Evolutionary conservation across 2,113 vertebrate species (phyloP), one percentile per base, ranked within the genome.

Genomic region (Nesoenas mayeri): DNA sequence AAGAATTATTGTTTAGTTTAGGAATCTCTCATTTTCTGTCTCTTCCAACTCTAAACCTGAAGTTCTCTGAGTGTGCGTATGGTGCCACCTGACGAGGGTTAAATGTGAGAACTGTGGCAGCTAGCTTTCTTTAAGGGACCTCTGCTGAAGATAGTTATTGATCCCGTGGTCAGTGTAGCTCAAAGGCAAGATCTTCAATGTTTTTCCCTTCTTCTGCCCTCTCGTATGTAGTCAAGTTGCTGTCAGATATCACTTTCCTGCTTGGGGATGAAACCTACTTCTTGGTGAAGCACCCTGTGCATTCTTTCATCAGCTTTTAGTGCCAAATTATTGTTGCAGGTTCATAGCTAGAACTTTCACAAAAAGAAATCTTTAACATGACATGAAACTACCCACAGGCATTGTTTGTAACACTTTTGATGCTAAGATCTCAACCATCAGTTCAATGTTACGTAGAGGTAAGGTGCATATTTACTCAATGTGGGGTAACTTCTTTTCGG

Each of bases 81-180:
- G 77, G 38, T 79, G 60, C 71, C 83, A 75, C 60, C 75, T 54
- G 91, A 89, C 56, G 66, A 17, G 34, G 85, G 88, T 84, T 85
- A 85, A 96, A 80, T 78, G 73, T 94, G 77, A 88, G 34, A 10
- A 18, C 11, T 71, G 32, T 86, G 38, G 42, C 56, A 79, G 86
- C 57, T 60, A 77, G 36, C 67, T 93, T 93, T 77, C 75, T 94
- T 89, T 79, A 25, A 79, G 91, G n/a, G 64, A 51, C 47, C 50
- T 38, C 26, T 80, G 1, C 64, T 97, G 95, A 96, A 69, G 81
- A 85, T 40, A 77, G n/a, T 66, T 95, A 72, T 96, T 87, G 96
- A 96, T 95, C 80, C 78, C 67, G 10, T 20, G 75, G 90, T 78
- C 81, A 60, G 57, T 10, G 1, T 50, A 85, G 29, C 92, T 94